Evolutionary conservation across 2,113 vertebrate species (phyloP), one percentile per base, ranked within the genome.

Genomic region (Tyrannus savana): DNA sequence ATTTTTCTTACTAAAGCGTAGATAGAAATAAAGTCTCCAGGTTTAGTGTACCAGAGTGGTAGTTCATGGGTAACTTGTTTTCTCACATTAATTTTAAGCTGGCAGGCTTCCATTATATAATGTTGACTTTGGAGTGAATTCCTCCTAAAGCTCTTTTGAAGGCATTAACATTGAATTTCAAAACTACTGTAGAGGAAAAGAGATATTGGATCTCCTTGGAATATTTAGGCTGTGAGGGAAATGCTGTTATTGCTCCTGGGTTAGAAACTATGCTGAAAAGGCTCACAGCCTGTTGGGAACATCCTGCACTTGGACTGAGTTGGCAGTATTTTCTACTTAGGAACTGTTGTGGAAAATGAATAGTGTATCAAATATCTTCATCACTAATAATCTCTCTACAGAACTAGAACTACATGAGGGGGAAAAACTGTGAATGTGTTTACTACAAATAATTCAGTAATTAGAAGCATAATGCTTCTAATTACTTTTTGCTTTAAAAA

Each of bases 51-150:
- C 25, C 5, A 1, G 42, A 77, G 74, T 9, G 13, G 17, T 44
- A 78, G 53, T 18, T 89, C 71, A 64, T 66, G 15, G 35, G 19
- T 50, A 83, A 91, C 37, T 50, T 77, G 22, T 44, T 93, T 85
- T 88, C 79, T 88, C 42, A 90, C 50, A 89, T 80, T 68, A 53
- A 62, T 92, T 95, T 96, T 84, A 94, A 89, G 14, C n/a, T 93
- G 68, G 47, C 3, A 1, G 7, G 18, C 27, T 83, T 83, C 63
- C 83, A 77, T 80, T 88, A 69, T n/a, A 33, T 86, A 90, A 62
- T 76, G 59, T 76, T 84, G 58, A 86, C 68, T 93, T 94, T 92
- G 59, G 59, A 90, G 4, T 86, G 41, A 87, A 84, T 63, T 93
- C 58, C 41, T 95, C 71, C 81, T 84, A 76, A 87, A 91, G 44